Conservation (phyloP, 2,113 vertebrate genomes). For the Eudorcas thomsonii region DNA sequence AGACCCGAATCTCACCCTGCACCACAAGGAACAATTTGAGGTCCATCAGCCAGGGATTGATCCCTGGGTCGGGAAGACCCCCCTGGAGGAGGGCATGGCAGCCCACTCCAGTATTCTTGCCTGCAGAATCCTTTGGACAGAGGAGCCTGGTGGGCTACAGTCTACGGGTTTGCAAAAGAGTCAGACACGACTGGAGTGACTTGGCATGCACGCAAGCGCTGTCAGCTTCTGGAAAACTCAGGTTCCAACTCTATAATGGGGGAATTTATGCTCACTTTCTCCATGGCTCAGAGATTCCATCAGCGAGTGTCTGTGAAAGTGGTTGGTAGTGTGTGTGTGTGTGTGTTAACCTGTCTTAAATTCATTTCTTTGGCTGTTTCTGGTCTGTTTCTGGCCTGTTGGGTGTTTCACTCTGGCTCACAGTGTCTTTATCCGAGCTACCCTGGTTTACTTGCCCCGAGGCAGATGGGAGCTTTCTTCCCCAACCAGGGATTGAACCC, state of each 20-base stretch:
- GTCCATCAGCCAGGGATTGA: neutral
- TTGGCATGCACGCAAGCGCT: fast-evolving
- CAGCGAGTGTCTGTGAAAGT: fast-evolving
- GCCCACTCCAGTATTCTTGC: no score
- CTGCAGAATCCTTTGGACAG: neutral
- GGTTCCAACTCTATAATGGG: fast-evolving
- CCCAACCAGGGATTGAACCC: neutral
- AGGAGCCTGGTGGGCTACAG: neutral
- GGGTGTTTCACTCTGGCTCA: neutral
- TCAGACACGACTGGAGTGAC: neutral
- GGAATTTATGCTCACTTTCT: fast-evolving
- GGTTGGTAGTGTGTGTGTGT: no score
- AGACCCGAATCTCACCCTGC: neutral
- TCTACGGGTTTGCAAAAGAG: neutral
- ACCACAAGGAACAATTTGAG: neutral
- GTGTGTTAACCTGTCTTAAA: neutral
- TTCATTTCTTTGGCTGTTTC: neutral
- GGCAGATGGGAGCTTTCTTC: fast-evolving
- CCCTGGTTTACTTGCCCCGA: neutral
- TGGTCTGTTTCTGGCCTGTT: neutral
- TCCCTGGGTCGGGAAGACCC: neutral
- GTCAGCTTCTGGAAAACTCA: neutral
- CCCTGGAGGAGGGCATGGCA: neutral
- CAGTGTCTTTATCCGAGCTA: fast-evolving
- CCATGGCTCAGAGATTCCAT: neutral